Evolutionary conservation across 1,140 invertebrate genomes (phyloP), one percentile per base, ranked within the genome.

Genomic region (Bombus terrestris): DNA sequence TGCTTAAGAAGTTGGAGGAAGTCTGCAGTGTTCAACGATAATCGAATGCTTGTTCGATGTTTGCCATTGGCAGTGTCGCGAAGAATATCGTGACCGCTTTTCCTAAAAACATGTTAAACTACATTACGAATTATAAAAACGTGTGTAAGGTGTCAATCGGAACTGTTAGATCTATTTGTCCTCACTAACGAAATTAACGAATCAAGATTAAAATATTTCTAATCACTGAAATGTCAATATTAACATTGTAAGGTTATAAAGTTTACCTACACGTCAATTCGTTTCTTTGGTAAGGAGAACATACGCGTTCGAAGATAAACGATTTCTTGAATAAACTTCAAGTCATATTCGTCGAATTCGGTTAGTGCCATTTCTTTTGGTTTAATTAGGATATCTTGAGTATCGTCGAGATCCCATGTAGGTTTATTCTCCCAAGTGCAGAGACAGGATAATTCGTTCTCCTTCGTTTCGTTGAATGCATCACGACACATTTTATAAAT

Each of bases 251-350:
- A 37, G 0, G 3, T 5, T 72, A 41, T 35, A 3, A 32, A 68
- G 37, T 25, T 57, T 75, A 88, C 88, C 73, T 90, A 87, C 75
- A n/a, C 2, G 18, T 81, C 2, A 8, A 13, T 12, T 53, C 41
- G 12, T 12, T 75, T 39, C 62, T 43, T 64, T 0, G 80, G 43
- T 18, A 83, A 35, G 25, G 39, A 28, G 68, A 91, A 88, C 71
- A 88, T 68, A 72, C 85, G 86, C 6, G 76, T 76, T 64, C 90
- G 25, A 12, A 91, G 69, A 4, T 59, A 47, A 39, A 76, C 39
- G 32, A 91, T 78, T 2, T 91, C 88, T 6, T 91, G 82, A 28
- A 78, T 83, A 47, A 91, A 91, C 4, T 90, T 89, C 35, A 83
- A 28, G 62, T 91, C 90, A 1, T 72, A 66, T 22, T 87, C 78